Conservation (phyloP, 53 echinoderm and acorn worm genomes). For the Glandiceps talaboti region DNA sequence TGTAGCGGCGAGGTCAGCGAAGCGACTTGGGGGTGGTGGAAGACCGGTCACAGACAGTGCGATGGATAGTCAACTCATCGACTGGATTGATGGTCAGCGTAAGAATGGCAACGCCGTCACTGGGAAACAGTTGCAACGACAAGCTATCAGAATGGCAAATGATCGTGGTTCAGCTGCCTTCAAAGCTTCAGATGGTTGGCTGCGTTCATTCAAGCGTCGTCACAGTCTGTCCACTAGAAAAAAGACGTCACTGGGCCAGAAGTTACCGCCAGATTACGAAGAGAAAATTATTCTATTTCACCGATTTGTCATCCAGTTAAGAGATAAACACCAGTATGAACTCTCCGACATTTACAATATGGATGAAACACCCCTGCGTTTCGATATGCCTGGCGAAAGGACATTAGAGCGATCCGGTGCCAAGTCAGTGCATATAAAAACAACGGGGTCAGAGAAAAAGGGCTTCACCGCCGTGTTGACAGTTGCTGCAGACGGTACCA, state of each 20-base stretch:
- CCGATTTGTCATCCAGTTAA: not conserved
- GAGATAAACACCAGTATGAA: not conserved
- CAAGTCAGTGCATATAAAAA: conserved; percentile 14
- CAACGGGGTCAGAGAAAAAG: conserved; percentile 32
- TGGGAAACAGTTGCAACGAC: not conserved
- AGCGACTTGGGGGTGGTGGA: not conserved
- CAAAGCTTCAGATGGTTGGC: not conserved
- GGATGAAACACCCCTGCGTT: not conserved
- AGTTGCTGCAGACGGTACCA: conserved; percentile 17
- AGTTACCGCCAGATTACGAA: not conserved
- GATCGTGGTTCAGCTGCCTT: not conserved
- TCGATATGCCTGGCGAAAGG: conserved; percentile 18
- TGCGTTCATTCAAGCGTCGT: not conserved
- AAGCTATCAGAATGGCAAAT: not conserved
- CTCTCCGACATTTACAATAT: not conserved
- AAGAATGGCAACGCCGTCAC: not conserved
- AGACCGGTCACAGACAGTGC: not conserved
- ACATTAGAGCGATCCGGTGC: conserved; percentile 13
- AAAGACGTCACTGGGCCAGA: not conserved
- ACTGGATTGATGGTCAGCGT: not conserved
- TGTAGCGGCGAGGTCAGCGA: not conserved
- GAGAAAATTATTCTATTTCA: not conserved
- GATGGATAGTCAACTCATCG: not conserved
- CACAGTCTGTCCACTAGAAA: not conserved
- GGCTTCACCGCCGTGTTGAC: conserved; percentile 24